Evolutionary conservation across 2,797 vertebrate species (phyloP).

Genomic region (Choloepus didactylus): DNA sequence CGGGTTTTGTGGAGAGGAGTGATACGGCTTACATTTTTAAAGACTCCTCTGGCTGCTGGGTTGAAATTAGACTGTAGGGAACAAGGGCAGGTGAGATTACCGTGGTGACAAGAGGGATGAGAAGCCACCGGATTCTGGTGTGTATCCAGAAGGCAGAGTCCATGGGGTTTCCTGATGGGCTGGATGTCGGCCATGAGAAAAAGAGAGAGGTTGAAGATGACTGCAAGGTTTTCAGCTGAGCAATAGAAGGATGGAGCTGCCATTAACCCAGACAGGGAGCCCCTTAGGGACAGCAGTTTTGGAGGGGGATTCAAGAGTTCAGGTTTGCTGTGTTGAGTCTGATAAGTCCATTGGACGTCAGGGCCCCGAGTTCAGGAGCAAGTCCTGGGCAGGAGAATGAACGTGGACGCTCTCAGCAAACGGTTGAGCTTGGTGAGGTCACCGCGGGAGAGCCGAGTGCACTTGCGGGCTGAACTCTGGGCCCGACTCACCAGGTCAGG

Average conservation of each 20-base stretch:
- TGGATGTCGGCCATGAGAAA: background rate
- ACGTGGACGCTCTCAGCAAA: fast-evolving
- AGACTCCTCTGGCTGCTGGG: background rate
- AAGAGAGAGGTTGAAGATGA: background rate
- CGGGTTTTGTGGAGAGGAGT: background rate
- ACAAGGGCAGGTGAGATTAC: background rate
- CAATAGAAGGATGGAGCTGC: background rate
- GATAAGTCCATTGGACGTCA: background rate
- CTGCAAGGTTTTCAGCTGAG: background rate
- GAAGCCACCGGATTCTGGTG: background rate
- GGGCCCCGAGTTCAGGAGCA: background rate
- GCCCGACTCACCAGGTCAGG: background rate
- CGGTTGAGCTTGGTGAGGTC: background rate
- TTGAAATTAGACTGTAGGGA: background rate
- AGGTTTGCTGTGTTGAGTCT: background rate
- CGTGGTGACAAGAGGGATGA: fast-evolving
- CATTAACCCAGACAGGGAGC: background rate
- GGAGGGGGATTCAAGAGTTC: background rate
- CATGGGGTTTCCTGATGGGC: background rate
- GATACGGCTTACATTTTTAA: background rate
- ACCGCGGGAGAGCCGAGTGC: background rate
- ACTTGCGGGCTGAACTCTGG: background rate
- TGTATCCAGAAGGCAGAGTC: background rate
- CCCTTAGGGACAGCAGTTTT: fast-evolving
- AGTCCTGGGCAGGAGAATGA: background rate